Evolutionary conservation across 1,140 invertebrate genomes (phyloP), one percentile per base, ranked within the genome.

Genomic region (Anastatus disparis): DNA sequence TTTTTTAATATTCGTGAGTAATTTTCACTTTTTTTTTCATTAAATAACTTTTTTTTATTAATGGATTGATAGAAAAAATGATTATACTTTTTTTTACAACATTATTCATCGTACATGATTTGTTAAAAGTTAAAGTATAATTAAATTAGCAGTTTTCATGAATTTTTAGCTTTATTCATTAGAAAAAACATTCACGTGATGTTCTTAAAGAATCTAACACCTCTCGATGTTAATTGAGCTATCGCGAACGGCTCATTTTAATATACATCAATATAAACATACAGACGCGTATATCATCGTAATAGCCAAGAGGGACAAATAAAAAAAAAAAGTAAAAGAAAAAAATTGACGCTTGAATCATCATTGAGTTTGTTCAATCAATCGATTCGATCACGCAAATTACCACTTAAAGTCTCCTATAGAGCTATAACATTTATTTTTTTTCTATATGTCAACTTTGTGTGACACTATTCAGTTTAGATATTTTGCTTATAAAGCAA

Each of bases 351-450:
- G 29, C 29, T 7, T 53, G 10, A 38, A 63, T 38, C 44, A 35
- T 52, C 20, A 22, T 27, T 62, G n/a, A 20, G 31, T 27, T 65
- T 55, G 63, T 52, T 55, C 17, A 26, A 42, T 66, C 52, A 42
- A 55, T 66, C 26, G 50, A 66, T 66, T 42, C 22, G 15, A 55
- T 31, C 52, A 29, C 50, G 31, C 2, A 52, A 38, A 50, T 52
- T 7, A 6, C 29, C 15, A 62, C 46, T n/a, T 42, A 20, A 20
- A 27, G 1, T 46, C 1, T 56, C 50, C 1, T 17, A 17, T 24
- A 4, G 2, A 38, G 26, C 10, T 1, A 29, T 53, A 2, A 35
- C 22, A 10, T 9, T n/a, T 38, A n/a, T 52, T 52, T 6, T 10
- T 38, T 22, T 22, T 20, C 29, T 6, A 7, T 44, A n/a, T n/a